A percentile compares a stretch with the other conserved stretches of the same genome.
phyloP scores from a whole-genome alignment of 2,797 vertebrate species.

The Percopsis omiscomaycus region DNA sequence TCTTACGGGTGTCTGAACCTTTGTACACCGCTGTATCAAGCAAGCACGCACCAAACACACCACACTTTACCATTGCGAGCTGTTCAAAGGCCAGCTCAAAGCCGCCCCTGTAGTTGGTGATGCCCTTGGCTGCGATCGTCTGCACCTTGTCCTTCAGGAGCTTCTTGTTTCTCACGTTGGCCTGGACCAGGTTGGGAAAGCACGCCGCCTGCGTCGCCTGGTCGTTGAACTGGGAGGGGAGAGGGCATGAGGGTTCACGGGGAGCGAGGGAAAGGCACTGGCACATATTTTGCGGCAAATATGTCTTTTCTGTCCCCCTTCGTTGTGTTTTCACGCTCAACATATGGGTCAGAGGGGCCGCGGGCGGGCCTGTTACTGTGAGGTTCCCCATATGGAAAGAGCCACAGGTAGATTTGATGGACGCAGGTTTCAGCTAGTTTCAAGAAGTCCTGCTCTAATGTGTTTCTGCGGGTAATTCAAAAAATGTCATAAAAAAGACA shows the following conservation, averaged over 20 bases:
- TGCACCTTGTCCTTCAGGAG: constrained; percentile 89
- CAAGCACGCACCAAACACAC: background rate
- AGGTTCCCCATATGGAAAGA: background rate
- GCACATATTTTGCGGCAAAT: constrained; percentile 74
- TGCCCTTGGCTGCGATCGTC: constrained; percentile 89
- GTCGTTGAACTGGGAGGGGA: constrained; percentile 86
- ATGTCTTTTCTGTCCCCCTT: constrained; percentile 48
- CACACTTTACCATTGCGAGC: constrained; percentile 65
- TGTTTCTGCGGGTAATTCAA: too few species aligned
- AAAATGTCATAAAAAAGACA: too few species aligned
- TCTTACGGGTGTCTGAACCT: background rate
- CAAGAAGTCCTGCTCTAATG: too few species aligned
- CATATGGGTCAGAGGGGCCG: constrained; percentile 3
- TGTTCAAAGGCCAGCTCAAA: constrained; percentile 93
- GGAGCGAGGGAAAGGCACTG: constrained; percentile 49
- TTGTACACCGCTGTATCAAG: background rate
- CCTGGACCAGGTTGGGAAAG: constrained; percentile 94
- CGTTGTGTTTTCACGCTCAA: constrained; percentile 39
- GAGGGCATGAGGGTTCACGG: background rate
- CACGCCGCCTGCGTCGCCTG: constrained; percentile 86
- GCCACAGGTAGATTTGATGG: constrained; percentile 5
- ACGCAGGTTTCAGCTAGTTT: background rate
- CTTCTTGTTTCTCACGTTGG: constrained; percentile 96
- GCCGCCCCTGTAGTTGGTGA: constrained; percentile 92
- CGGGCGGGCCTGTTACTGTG: background rate